Conservation (phyloP, 92 coral and sea anemone species). For the Blastomussa wellsi region DNA sequence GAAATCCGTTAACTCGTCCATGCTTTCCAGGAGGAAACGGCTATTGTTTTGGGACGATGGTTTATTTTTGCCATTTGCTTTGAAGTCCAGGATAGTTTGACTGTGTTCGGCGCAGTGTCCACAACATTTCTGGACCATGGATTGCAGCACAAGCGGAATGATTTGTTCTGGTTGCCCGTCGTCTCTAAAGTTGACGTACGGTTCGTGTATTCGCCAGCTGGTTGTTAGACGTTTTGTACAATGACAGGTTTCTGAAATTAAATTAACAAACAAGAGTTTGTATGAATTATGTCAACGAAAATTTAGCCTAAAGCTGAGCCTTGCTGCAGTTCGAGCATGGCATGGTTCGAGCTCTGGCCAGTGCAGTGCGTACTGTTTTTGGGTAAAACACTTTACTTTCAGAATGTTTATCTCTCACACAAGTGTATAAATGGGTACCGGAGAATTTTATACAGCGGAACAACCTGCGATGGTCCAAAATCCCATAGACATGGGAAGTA, state of each 20-base stretch:
- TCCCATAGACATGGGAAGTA: too few species aligned
- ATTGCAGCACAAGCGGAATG: conserved; percentile 50
- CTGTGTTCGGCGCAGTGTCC: conserved; percentile 38
- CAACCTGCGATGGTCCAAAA: too few species aligned
- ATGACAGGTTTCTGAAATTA: conserved; percentile 59
- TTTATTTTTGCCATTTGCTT: conserved; percentile 7
- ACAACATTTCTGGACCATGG: conserved; percentile 61
- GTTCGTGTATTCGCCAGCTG: conserved; percentile 63
- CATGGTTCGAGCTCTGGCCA: too few species aligned
- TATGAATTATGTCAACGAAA: not conserved
- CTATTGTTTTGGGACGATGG: conserved; percentile 5
- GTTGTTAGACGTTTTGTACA: conserved; percentile 54
- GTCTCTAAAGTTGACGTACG: conserved; percentile 57
- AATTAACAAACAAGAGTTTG: not conserved
- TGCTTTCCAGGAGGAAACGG: conserved; percentile 40
- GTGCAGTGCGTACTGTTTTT: not conserved
- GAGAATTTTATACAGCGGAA: too few species aligned
- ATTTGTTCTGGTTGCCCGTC: conserved; percentile 52
- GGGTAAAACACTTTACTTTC: too few species aligned
- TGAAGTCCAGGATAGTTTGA: conserved; percentile 27
- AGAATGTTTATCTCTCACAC: too few species aligned
- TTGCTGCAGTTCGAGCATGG: not conserved
- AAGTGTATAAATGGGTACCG: too few species aligned
- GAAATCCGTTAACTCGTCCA: conserved; percentile 70
- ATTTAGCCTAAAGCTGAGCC: not conserved